Conservation (phyloP, 2,113 vertebrate species). For the Rafetus swinhoei region DNA sequence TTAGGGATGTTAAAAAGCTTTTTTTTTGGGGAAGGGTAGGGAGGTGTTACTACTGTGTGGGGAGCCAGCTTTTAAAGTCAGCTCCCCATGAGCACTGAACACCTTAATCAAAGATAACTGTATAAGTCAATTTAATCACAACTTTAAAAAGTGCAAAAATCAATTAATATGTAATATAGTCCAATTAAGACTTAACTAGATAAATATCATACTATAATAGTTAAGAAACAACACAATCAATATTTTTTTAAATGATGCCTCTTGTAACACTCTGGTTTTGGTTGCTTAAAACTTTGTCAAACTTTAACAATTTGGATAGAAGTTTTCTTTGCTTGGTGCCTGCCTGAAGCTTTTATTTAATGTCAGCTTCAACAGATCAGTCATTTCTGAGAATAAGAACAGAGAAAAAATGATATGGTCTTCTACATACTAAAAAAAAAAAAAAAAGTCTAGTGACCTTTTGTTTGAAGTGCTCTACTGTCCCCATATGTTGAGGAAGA, state of each 20-base stretch:
- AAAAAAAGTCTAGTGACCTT: too few species aligned
- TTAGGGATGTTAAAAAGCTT: too few species aligned
- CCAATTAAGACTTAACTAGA: background rate
- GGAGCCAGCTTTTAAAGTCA: too few species aligned
- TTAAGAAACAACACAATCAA: background rate
- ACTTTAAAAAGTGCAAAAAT: background rate
- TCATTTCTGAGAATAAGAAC: too few species aligned
- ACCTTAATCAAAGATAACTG: rapidly evolving
- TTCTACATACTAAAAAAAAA: too few species aligned
- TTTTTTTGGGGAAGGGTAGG: too few species aligned
- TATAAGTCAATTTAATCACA: background rate
- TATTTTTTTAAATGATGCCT: background rate
- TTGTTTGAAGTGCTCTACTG: too few species aligned
- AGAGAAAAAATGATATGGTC: too few species aligned
- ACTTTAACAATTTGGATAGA: background rate
- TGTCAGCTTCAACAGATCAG: background rate
- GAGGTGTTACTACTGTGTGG: too few species aligned
- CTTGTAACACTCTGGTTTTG: background rate
- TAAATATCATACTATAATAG: background rate
- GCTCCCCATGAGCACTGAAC: background rate
- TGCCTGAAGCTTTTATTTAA: background rate
- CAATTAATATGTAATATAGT: background rate
- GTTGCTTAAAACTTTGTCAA: background rate
- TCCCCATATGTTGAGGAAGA: too few species aligned
- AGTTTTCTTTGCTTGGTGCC: background rate